A percentile compares a stretch with the other conserved stretches of the same genome.
Conservation (phyloP, 2,888 invertebrate species). For the Globia sparganii region DNA sequence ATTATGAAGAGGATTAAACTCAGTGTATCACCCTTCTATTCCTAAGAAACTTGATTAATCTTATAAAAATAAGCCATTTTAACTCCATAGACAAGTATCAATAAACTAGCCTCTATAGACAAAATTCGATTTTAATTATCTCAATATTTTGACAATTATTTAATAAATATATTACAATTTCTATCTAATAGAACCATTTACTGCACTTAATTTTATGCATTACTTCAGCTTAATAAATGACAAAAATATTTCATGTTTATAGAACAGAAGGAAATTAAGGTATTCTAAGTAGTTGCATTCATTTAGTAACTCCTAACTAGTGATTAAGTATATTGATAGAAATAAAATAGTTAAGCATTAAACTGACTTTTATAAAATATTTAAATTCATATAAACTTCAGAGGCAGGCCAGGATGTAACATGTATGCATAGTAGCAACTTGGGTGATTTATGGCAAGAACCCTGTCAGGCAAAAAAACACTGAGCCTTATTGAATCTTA, state of each 20-base stretch:
- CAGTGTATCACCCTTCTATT: constrained; percentile 31
- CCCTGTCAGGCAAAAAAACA: not conserved
- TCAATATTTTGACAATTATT: constrained; percentile 44
- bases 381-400: constrained; percentile 27
- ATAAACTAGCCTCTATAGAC: constrained; percentile 26
- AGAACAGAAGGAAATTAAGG: constrained; percentile 46
- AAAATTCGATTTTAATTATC: constrained; percentile 29
- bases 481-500: constrained; percentile 6
- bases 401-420: constrained; percentile 25
- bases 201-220: constrained; percentile 27
- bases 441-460: not conserved
- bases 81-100: constrained; percentile 33
- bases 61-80: constrained; percentile 32
- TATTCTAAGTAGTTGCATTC: constrained; percentile 48
- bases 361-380: constrained; percentile 35
- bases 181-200: constrained; percentile 33
- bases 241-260: constrained; percentile 22
- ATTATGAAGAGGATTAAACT: constrained; percentile 90
- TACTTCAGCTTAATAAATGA: constrained; percentile 31
- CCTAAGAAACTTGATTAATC: constrained; percentile 32
- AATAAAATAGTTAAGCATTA: constrained; percentile 48
- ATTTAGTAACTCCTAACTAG: constrained; percentile 49
- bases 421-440: constrained; percentile 25
- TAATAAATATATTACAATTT: constrained; percentile 28
- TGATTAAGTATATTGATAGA: constrained; percentile 54